Conservation (phyloP, 2,113 vertebrate species). For the Sylvia atricapilla region DNA sequence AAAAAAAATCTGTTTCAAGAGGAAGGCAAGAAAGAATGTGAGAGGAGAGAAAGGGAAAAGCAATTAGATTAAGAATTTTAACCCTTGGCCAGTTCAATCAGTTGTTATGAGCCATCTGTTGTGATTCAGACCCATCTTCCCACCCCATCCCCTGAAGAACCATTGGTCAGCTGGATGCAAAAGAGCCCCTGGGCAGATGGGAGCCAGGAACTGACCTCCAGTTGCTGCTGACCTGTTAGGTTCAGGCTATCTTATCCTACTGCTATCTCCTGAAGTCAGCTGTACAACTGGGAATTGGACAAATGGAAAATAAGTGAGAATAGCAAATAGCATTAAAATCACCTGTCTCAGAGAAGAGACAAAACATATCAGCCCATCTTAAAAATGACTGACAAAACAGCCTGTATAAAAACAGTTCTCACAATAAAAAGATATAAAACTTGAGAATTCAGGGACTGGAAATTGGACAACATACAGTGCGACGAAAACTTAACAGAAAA, state of each 20-base stretch:
- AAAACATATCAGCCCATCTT: neutral
- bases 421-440: neutral
- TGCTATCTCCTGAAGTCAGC: neutral
- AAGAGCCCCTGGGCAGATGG: neutral
- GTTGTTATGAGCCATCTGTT: neutral
- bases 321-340: neutral
- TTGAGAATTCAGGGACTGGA: neutral
- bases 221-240: neutral
- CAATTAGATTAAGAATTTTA: neutral
- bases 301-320: neutral
- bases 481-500: neutral
- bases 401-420: neutral
- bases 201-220: neutral
- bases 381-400: neutral
- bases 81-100: neutral
- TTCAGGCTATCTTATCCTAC: neutral
- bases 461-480: fast-evolving
- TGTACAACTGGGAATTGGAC: neutral
- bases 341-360: neutral
- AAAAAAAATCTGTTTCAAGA: neutral
- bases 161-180: fast-evolving
- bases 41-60: neutral
- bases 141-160: neutral
- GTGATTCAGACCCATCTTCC: neutral
- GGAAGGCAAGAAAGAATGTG: neutral